Conservation (phyloP, 2,888 invertebrate genomes). For the Eutolmus rufibarbis region DNA sequence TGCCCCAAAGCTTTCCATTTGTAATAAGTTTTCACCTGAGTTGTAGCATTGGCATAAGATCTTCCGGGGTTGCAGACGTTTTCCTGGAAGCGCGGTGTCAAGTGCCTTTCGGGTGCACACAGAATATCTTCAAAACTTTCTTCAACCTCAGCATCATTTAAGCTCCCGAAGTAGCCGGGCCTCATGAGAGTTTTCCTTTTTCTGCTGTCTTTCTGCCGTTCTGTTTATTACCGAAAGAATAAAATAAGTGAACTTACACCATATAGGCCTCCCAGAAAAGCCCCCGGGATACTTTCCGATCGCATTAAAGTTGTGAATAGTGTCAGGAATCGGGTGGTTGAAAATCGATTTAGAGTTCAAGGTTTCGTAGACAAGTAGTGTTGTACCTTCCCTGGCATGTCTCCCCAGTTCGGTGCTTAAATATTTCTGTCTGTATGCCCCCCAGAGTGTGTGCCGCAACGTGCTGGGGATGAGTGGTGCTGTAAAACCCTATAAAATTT, state of each 20-base stretch:
- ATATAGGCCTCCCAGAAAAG: no score
- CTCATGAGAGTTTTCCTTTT: not conserved
- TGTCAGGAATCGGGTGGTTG: not conserved
- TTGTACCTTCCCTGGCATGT: not conserved
- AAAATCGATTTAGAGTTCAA: conserved; percentile 41
- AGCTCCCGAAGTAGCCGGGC: not conserved
- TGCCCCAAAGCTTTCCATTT: not conserved
- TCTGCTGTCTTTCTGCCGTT: not conserved
- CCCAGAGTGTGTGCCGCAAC: conserved; percentile 18
- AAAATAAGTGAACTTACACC: not conserved
- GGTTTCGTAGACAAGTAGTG: conserved; percentile 22
- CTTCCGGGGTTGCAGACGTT: conserved; percentile 35
- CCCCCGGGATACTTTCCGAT: not conserved
- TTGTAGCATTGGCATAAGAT: conserved; percentile 23
- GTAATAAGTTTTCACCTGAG: conserved; percentile 17
- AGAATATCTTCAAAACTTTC: not conserved
- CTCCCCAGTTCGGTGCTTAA: not conserved
- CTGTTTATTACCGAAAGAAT: not conserved
- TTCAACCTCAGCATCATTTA: not conserved
- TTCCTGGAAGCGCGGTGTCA: not conserved
- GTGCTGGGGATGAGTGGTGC: conserved; percentile 1
- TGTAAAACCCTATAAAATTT: conserved; percentile 25
- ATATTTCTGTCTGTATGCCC: conserved; percentile 11
- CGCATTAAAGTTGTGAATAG: conserved; percentile 15
- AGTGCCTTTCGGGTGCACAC: not conserved